Evolutionary conservation across 2,888 invertebrate genomes (phyloP).

Genomic region (Fissipunctia ypsillon): DNA sequence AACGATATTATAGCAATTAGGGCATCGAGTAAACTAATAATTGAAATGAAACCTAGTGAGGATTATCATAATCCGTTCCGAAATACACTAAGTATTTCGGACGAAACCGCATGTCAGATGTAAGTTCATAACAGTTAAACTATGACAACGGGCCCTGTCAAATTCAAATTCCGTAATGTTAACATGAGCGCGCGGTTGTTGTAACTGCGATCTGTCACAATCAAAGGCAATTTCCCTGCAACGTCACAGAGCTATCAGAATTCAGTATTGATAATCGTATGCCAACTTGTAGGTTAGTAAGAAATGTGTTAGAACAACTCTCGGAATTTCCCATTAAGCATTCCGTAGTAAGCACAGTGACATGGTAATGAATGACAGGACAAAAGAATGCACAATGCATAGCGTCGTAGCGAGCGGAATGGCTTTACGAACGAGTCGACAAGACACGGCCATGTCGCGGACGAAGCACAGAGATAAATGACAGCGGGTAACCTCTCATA

Average conservation of each 20-base stretch:
- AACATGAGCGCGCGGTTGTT: too few species aligned
- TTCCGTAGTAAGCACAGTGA: constrained; percentile 53
- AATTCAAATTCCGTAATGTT: too few species aligned
- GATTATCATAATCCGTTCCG: too few species aligned
- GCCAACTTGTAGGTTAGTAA: constrained; percentile 15
- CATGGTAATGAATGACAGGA: constrained; percentile 64
- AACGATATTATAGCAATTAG: too few species aligned
- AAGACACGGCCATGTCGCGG: constrained; percentile 43
- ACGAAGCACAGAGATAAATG: constrained; percentile 12
- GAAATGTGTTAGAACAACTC: constrained; percentile 42
- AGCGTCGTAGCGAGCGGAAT: constrained; percentile 51
- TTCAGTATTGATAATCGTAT: background rate
- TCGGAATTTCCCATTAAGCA: constrained; percentile 56
- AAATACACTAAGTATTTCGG: too few species aligned
- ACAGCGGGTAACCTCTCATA: constrained; percentile 2
- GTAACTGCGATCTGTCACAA: background rate
- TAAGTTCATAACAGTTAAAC: too few species aligned
- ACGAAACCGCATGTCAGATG: too few species aligned
- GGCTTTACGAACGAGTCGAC: constrained; percentile 58
- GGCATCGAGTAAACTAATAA: too few species aligned
- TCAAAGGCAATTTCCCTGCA: background rate
- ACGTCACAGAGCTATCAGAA: background rate
- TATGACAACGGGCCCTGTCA: too few species aligned
- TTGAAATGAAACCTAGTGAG: too few species aligned
- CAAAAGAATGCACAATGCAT: constrained; percentile 66